Evolutionary conservation across 2,888 invertebrate species (phyloP), one percentile per base, ranked within the genome.

Genomic region (Colletes collaris): DNA sequence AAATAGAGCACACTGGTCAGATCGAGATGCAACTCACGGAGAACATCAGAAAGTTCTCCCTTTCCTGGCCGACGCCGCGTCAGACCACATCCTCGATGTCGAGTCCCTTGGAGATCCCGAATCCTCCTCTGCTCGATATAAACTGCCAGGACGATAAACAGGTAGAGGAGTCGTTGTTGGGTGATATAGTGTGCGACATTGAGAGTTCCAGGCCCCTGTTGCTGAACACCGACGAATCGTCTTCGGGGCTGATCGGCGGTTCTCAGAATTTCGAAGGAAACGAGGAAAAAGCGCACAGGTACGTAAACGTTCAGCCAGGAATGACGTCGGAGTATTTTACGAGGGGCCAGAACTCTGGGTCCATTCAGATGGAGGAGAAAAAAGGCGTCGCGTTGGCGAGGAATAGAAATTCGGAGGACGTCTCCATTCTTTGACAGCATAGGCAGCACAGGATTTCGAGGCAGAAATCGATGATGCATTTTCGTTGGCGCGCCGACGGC

Each of bases 1-100:
- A 96, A 90, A 94, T 97, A 87, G 96, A 96, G 81, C 95, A 96
- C 88, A 95, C 94, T 0, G 95, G 94, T 66, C 94, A 95, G 65
- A 88, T 95, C 65, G 95, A 95, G 79, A 92, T 95, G 84, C 93
- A 94, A 46, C 89, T 94, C 13, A 93, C 94, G 0, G 91, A 93
- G 59, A 92, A 92, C 49, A 91, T 93, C 73, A 90, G 94, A 6
- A 94, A 94, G 84, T 93, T 93, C 84, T 93, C 94, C 0, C 82
- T 91, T 4, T 77, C 88, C 0, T 90, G 90, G 90, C 81, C 89
- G 7, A 19, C 68, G 0, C 79, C 77, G 19, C 53, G 37, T 0
- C 49, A 13, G 6, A 46, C 59, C 2, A 76, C 62, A 10, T 56
- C 81, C 0, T 65, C 78, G 6, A 27, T 69, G 0, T 68, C 66